These are phyloP conservation scores for Cotesia typhae DNA, from an alignment of 1,140 invertebrate genomes.

Conservation along the genomic window DNA sequence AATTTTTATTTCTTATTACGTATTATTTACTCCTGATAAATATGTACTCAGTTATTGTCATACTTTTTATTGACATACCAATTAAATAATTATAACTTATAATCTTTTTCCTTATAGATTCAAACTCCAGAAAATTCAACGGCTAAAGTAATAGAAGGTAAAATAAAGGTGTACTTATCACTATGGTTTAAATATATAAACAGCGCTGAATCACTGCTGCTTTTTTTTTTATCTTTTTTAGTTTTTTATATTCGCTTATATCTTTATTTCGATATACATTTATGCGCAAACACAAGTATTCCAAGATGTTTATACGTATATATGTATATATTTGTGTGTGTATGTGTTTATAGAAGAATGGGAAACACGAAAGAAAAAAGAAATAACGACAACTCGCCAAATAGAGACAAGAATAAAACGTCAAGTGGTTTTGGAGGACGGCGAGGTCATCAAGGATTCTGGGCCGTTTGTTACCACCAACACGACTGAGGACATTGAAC, in stretches of 20 bases:
- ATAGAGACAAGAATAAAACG: constrained; percentile 89
- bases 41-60: constrained; percentile 7
- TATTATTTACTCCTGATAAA: background rate
- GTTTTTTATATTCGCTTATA: background rate
- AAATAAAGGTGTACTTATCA: constrained; percentile 20
- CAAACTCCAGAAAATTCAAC: constrained; percentile 61
- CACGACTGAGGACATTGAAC: constrained; percentile 87
- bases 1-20: constrained; percentile 21
- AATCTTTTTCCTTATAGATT: constrained; percentile 59
- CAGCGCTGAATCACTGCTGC: background rate
- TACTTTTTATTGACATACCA: background rate
- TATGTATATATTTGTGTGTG: background rate
- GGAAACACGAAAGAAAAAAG: constrained; percentile 87
- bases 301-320: background rate
- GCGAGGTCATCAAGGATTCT: constrained; percentile 86
- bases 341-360: constrained; percentile 79
- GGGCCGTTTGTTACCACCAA: constrained; percentile 90
- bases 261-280: no score
- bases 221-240: background rate
- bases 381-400: constrained; percentile 86
- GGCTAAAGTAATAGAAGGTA: constrained; percentile 68
- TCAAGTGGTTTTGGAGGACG: constrained; percentile 89
- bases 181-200: background rate
- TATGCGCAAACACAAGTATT: background rate
- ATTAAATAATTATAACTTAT: constrained; percentile 20